A percentile compares a stretch with the other conserved stretches of the same genome.
Conservation (phyloP, 1,140 invertebrate genomes). For the Lerema accius region DNA sequence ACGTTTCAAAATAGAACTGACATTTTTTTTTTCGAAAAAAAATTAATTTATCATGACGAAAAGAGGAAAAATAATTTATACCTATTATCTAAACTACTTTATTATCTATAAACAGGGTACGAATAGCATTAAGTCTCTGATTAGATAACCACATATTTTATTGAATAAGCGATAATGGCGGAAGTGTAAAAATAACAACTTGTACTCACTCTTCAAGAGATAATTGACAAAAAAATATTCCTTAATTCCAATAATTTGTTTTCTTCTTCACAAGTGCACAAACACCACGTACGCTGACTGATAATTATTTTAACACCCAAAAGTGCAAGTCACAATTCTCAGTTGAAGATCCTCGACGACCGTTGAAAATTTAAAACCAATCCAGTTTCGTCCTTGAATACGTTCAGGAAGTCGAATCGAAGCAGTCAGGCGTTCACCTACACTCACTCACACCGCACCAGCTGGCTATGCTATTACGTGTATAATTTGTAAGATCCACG, state of each 20-base stretch:
- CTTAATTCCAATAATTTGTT: constrained; percentile 30
- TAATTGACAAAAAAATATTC: constrained; percentile 5
- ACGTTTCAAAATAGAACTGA: too few relatives aligned
- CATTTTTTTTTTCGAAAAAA: too few relatives aligned
- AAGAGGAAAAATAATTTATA: too few relatives aligned
- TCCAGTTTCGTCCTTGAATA: constrained; percentile 59
- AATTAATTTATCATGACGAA: too few relatives aligned
- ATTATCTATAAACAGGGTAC: not conserved
- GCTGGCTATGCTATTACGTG: constrained; percentile 52
- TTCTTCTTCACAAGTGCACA: constrained; percentile 40
- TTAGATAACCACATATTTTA: constrained; percentile 4
- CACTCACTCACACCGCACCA: constrained; percentile 63
- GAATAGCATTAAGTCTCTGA: constrained; percentile 8
- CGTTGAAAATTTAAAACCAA: constrained; percentile 52
- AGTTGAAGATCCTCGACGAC: constrained; percentile 50
- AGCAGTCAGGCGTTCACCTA: constrained; percentile 59
- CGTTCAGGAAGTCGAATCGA: constrained; percentile 53
- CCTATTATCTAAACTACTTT: not conserved
- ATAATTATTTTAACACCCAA: constrained; percentile 32
- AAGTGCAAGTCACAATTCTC: constrained; percentile 59
- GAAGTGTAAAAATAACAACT: constrained; percentile 10
- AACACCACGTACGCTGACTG: constrained; percentile 32
- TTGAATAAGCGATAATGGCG: not conserved
- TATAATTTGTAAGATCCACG: constrained; percentile 56
- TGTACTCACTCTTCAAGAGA: constrained; percentile 16